Conservation (phyloP, 1,140 invertebrate species). For the Tetramorium parvispinum region DNA sequence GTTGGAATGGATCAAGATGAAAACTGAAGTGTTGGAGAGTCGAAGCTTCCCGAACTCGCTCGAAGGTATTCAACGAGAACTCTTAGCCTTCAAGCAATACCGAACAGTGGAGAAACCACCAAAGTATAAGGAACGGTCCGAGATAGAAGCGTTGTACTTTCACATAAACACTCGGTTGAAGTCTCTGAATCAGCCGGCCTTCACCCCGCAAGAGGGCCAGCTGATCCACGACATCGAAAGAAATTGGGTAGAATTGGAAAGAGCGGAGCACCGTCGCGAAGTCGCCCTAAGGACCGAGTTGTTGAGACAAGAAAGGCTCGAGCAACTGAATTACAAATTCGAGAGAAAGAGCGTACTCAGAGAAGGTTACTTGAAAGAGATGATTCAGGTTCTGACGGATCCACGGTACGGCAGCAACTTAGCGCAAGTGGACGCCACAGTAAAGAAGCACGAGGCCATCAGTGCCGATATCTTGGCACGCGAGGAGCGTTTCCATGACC, state of each 20-base stretch:
- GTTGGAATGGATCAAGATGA: conserved; percentile 96
- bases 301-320: conserved; percentile 96
- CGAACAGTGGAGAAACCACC: conserved; percentile 98
- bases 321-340: conserved; percentile 98
- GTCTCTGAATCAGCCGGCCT: conserved; percentile 95
- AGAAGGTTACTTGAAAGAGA: conserved; percentile 98
- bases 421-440: conserved; percentile 97
- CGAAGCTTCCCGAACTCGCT: conserved; percentile 97
- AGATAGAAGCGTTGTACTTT: conserved; percentile 98
- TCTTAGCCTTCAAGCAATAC: conserved; percentile 97
- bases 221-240: conserved; percentile 96
- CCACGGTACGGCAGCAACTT: conserved; percentile 96
- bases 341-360: conserved; percentile 96
- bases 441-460: conserved; percentile 99
- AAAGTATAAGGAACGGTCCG: conserved; percentile 98
- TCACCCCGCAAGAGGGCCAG: conserved; percentile 96
- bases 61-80: conserved; percentile 96
- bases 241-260: conserved; percentile 96
- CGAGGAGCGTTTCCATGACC: conserved; percentile 97
- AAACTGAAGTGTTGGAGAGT: conserved; percentile 94
- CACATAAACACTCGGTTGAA: conserved; percentile 98
- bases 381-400: conserved; percentile 98
- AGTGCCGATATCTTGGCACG: conserved; percentile 98
- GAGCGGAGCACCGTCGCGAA: conserved; percentile 97
- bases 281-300: conserved; percentile 96